Percentiles rank a stretch among this genome's conserved stretches.
phyloP scores from a whole-genome alignment of 2,888 invertebrate species.

The Schizaphis graminum region DNA sequence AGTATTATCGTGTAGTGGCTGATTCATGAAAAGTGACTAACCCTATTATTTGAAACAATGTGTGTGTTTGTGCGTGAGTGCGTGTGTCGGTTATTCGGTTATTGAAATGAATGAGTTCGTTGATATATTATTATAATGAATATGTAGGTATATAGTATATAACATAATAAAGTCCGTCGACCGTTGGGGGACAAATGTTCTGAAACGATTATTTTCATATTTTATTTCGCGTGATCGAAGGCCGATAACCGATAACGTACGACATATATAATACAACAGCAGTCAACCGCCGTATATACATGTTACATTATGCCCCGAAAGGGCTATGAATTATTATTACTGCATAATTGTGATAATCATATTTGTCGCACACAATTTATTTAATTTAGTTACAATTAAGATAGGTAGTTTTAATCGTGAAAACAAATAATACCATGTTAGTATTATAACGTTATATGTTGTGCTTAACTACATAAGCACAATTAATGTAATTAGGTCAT shows the following conservation, averaged over 20 bases:
- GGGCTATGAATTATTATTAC: neutral
- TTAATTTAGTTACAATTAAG: neutral
- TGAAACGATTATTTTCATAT: neutral
- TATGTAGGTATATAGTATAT: neutral
- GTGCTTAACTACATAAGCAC: too few relatives aligned
- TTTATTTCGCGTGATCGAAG: slow-evolving; percentile 6
- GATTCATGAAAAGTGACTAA: neutral
- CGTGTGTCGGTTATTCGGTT: neutral
- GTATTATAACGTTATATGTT: too few relatives aligned
- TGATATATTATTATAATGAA: neutral
- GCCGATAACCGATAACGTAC: slow-evolving; percentile 2
- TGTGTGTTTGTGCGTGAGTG: neutral
- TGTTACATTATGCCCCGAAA: neutral
- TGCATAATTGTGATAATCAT: neutral
- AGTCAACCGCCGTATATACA: neutral
- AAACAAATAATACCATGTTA: too few relatives aligned
- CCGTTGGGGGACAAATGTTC: neutral
- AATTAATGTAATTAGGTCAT: too few relatives aligned
- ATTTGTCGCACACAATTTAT: neutral
- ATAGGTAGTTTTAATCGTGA: too few relatives aligned
- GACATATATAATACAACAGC: neutral
- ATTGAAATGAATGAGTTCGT: neutral
- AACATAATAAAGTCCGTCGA: neutral
- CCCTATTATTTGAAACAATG: neutral
- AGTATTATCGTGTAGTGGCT: neutral